Percentiles rank a stretch among this genome's conserved stretches.
Evolutionary conservation across 2,888 invertebrate species (phyloP).

Genomic region (Cheilosia vulpina): DNA sequence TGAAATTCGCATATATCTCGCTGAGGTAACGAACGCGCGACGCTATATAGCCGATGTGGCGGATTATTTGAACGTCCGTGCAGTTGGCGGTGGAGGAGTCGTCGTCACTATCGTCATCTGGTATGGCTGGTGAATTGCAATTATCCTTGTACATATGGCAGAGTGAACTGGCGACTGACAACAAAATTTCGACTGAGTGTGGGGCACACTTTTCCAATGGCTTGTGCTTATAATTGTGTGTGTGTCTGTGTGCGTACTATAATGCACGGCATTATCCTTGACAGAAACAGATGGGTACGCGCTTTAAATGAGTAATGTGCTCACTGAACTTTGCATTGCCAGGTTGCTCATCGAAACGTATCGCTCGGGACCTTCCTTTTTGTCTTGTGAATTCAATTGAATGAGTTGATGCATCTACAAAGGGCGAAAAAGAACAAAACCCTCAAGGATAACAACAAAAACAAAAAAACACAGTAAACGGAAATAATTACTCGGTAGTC

Average conservation of each 20-base stretch:
- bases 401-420: constrained; percentile 42
- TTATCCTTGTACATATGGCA: constrained; percentile 78
- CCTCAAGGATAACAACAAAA: constrained; percentile 37
- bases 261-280: constrained; percentile 61
- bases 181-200: constrained; percentile 14
- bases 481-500: constrained; percentile 59
- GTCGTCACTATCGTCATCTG: constrained; percentile 71
- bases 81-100: constrained; percentile 76
- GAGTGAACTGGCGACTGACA: constrained; percentile 51
- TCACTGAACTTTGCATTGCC: constrained; percentile 62
- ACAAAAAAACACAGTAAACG: constrained; percentile 5
- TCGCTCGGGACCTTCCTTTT: constrained; percentile 2
- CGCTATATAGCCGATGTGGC: constrained; percentile 83
- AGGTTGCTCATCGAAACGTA: constrained; percentile 25
- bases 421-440: constrained; percentile 1
- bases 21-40: constrained; percentile 81
- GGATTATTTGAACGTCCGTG: constrained; percentile 82
- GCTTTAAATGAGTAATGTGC: constrained; percentile 33
- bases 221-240: not conserved
- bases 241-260: constrained; percentile 39
- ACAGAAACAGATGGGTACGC: not conserved
- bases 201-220: not conserved
- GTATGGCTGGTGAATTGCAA: constrained; percentile 70
- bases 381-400: constrained; percentile 37
- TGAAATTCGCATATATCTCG: constrained; percentile 81